Conservation (phyloP, 2,797 vertebrate genomes). For the Hapalemur alaotrensis region DNA sequence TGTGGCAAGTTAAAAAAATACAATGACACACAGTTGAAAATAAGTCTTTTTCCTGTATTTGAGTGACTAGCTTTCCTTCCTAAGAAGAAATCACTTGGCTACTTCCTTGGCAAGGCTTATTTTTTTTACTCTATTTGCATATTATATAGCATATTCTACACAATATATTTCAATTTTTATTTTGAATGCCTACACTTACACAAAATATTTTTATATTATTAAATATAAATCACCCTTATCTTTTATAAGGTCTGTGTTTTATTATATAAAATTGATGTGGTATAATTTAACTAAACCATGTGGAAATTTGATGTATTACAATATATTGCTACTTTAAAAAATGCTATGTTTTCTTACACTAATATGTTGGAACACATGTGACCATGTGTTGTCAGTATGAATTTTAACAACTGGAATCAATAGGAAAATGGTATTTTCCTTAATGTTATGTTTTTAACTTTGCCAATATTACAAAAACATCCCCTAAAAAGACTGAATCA, state of each 20-base stretch:
- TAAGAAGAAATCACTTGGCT: neutral
- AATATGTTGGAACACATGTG: rapidly evolving
- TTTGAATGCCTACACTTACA: neutral
- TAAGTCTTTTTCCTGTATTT: neutral
- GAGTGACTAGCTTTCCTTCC: neutral
- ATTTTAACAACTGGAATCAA: neutral
- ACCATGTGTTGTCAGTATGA: neutral
- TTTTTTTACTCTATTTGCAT: neutral
- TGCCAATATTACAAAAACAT: neutral
- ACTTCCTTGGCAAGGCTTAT: neutral
- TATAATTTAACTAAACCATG: neutral
- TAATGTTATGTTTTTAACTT: neutral
- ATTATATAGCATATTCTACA: neutral
- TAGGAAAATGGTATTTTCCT: too few relatives aligned
- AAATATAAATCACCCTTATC: neutral
- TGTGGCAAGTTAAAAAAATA: too few relatives aligned
- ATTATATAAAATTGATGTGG: neutral
- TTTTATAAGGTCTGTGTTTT: neutral
- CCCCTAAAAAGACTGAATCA: neutral
- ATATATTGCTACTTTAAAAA: neutral
- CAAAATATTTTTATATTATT: neutral
- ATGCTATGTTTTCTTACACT: rapidly evolving
- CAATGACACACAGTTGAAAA: neutral
- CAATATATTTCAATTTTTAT: neutral
- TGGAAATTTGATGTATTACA: neutral